Conservation (phyloP, 2,888 invertebrate species). For the Camponotus fellah region DNA sequence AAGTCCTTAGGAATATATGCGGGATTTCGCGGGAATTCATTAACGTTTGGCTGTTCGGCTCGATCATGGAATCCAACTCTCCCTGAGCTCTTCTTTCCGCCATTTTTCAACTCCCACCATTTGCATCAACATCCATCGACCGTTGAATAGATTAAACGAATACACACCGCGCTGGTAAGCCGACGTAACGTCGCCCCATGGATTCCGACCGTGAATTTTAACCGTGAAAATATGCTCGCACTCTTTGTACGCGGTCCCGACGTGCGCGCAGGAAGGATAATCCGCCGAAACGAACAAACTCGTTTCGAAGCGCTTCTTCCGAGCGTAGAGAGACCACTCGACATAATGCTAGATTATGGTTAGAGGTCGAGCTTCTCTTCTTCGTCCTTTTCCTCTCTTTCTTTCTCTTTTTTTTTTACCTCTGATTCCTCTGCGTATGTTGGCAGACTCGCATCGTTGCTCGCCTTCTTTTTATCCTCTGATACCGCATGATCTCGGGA, state of each 20-base stretch:
- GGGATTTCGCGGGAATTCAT: slow-evolving; percentile 63
- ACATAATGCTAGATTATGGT: slow-evolving; percentile 79
- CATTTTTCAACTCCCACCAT: slow-evolving; percentile 49
- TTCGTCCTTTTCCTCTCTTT: slow-evolving; percentile 21
- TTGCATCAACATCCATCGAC: slow-evolving; percentile 64
- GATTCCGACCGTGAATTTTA: slow-evolving; percentile 75
- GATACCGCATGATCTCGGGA: slow-evolving; percentile 15
- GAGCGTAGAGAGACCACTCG: slow-evolving; percentile 74
- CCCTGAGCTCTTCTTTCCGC: slow-evolving; percentile 22
- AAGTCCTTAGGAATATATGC: slow-evolving; percentile 61
- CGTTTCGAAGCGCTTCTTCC: slow-evolving; percentile 73
- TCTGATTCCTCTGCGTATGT: slow-evolving; percentile 3
- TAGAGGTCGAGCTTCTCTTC: slow-evolving; percentile 66
- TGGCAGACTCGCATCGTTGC: slow-evolving; percentile 33
- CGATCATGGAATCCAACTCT: slow-evolving; percentile 42
- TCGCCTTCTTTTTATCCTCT: slow-evolving; percentile 35
- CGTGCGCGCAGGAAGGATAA: slow-evolving; percentile 72
- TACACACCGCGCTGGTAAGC: slow-evolving; percentile 66
- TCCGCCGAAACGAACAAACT: slow-evolving; percentile 78
- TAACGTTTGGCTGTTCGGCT: slow-evolving; percentile 46
- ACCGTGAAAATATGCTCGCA: slow-evolving; percentile 75
- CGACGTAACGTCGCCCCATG: slow-evolving; percentile 67
- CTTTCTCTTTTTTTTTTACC: slow-evolving; percentile 1
- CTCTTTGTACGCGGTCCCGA: slow-evolving; percentile 70
- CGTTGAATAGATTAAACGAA: slow-evolving; percentile 75